Evolutionary conservation across 2,113 vertebrate genomes (phyloP).

Genomic region (Psittacara wagleri): DNA sequence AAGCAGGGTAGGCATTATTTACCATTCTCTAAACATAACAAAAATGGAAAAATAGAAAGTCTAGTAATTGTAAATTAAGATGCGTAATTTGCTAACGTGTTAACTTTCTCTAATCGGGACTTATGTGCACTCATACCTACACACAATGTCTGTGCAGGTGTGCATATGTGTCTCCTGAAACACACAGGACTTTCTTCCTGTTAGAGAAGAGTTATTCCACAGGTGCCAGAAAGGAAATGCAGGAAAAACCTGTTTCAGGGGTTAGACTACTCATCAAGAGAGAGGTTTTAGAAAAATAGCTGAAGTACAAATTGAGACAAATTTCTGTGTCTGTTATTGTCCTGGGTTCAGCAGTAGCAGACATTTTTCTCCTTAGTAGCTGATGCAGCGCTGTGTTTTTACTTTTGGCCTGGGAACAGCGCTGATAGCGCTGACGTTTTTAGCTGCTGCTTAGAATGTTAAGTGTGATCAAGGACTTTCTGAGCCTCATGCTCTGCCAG

Average conservation of each 20-base stretch:
- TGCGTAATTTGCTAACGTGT: not conserved
- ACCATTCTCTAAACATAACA: not conserved
- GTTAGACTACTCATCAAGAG: not conserved
- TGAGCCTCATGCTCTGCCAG: too few species aligned
- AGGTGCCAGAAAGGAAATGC: not conserved
- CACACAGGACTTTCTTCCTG: not conserved
- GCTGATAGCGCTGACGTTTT: too few species aligned
- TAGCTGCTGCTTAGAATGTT: too few species aligned
- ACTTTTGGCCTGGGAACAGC: too few species aligned
- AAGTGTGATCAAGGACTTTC: too few species aligned
- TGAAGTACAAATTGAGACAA: not conserved
- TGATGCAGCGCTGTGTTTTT: too few species aligned
- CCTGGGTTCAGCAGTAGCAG: too few species aligned
- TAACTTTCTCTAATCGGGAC: not conserved
- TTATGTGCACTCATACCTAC: not conserved
- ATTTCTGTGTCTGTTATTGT: not conserved
- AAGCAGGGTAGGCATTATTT: not conserved
- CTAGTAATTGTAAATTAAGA: not conserved
- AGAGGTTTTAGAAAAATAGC: not conserved
- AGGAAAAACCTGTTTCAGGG: not conserved
- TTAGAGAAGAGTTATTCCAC: not conserved
- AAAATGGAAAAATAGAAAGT: not conserved
- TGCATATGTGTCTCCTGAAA: not conserved
- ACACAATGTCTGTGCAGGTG: not conserved
- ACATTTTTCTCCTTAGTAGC: too few species aligned